phyloP scores from a whole-genome alignment of 2,113 vertebrate genomes.

The Solenodon paradoxus region DNA sequence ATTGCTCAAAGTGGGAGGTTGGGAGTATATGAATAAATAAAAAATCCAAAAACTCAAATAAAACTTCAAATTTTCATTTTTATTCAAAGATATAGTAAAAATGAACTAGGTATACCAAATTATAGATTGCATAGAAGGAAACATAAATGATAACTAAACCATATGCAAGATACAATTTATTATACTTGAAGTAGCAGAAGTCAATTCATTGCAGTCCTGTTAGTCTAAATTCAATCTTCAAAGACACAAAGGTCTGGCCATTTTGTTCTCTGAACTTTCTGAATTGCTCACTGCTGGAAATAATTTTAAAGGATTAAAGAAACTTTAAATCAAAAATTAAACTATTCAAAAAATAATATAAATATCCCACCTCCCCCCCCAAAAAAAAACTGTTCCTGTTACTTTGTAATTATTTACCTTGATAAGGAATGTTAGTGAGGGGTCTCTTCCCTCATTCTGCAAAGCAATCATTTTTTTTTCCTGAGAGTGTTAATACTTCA shows the following conservation, averaged over 20 bases:
- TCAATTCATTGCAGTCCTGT: constrained; percentile 24
- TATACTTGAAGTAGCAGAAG: constrained; percentile 31
- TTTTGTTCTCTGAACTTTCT: constrained; percentile 44
- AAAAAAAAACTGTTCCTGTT: neutral
- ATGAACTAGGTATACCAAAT: constrained; percentile 48
- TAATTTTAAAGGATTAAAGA: constrained; percentile 65
- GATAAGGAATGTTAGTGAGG: constrained; percentile 20
- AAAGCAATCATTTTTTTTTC: constrained; percentile 70
- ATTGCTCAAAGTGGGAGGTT: neutral
- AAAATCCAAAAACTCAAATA: constrained; percentile 37
- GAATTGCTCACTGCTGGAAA: constrained; percentile 39
- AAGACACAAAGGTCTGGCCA: constrained; percentile 28
- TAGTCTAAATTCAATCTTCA: constrained; percentile 30
- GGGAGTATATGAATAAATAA: neutral
- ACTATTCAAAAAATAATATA: constrained; percentile 45
- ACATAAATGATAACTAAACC: constrained; percentile 51
- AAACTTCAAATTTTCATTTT: constrained; percentile 45
- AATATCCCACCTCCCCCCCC: no score
- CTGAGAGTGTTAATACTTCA: constrained; percentile 71
- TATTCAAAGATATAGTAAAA: constrained; percentile 39
- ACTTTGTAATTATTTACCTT: constrained; percentile 48
- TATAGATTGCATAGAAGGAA: constrained; percentile 25
- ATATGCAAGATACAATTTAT: constrained; percentile 51
- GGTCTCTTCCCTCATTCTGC: constrained; percentile 44
- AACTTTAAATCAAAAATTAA: constrained; percentile 53